Base-by-base conservation (phyloP, 1,140 invertebrate species). In the Camponotus pennsylvanicus region DNA sequence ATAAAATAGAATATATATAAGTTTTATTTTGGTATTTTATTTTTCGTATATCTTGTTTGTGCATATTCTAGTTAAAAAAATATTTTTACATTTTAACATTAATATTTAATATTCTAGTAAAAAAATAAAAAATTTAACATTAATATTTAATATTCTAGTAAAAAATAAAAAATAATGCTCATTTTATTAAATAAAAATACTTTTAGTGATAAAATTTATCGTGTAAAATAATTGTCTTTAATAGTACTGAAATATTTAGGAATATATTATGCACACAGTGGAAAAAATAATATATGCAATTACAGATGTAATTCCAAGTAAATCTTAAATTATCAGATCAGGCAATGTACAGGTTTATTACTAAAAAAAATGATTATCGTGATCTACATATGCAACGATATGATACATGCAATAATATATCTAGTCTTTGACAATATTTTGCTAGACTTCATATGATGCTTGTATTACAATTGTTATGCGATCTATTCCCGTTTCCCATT, bases 131-230 rank as follows among this genome's bases (percentile, higher is more conserved):
- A 64, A 52, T 66, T 21, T 21, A 21, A 21, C 21, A 21, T 37
- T 37, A 34, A 71, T 71, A 9, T 27, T 69, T 69, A 69, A 69
- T 45, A 21, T 45, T 79, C 34, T 32, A 66, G 7, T 37, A 67
- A 37, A 21, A 21, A 21, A 21, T 18, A 37, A 64, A 37, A 78
- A 64, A 52, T 66, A 66, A 21, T 8, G 15, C 8, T 2, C 1
- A 63, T 49, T 3, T 21, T 0, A 27, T 37, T 52, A 8, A 66
- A 79, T 79, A 11, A 79, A 66, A 67, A 27, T 67, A n/a, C n/a
- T 67, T 78, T 67, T 18, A 67, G 13, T 11, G 4, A 27, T 66
- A 52, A 34, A 64, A 37, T 78, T 75, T 32, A 40, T 40, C 27
- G 2, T 49, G 64, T 52, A 52, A 52, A 52, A 77, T 59, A 63